Percentiles rank a stretch among this genome's conserved stretches.
phyloP scores from a whole-genome alignment of 2,888 invertebrate genomes.

The Esperia sulphurella region DNA sequence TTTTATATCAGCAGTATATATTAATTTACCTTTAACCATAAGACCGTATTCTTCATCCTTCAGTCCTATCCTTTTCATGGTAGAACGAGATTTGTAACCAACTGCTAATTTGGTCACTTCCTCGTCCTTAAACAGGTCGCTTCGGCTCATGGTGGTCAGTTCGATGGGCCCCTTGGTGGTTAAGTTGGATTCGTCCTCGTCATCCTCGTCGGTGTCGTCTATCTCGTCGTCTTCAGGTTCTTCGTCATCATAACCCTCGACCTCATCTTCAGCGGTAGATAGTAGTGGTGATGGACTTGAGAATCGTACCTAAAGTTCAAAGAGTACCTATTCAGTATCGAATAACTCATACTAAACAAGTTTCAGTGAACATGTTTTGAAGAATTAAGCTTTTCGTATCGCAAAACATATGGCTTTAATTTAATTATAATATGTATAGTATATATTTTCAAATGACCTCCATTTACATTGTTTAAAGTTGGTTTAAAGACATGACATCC shows the following conservation, averaged over 20 bases:
- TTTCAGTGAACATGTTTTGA: too few relatives aligned
- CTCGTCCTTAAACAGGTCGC: neutral
- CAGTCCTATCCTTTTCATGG: neutral
- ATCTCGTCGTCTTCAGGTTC: neutral
- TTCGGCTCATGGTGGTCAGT: neutral
- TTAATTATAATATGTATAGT: too few relatives aligned
- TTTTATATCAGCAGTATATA: too few relatives aligned
- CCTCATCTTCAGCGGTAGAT: neutral
- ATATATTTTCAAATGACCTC: too few relatives aligned
- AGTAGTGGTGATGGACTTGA: neutral
- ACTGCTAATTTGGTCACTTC: neutral
- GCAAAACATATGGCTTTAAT: too few relatives aligned
- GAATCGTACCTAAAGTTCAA: too few relatives aligned
- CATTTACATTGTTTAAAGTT: too few relatives aligned
- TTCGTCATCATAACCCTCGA: neutral
- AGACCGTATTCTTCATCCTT: neutral
- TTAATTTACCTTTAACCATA: neutral
- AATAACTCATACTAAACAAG: too few relatives aligned
- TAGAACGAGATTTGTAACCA: neutral
- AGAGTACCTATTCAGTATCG: neutral
- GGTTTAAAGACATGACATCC: too few relatives aligned
- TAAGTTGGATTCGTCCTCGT: neutral
- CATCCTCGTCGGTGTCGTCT: constrained; percentile 8
- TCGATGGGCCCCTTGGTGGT: neutral
- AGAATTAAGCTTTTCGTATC: too few relatives aligned